These are phyloP conservation scores for Phyllotreta cruciferae DNA, from an alignment of 2,888 invertebrate species.

Conservation along the genomic window DNA sequence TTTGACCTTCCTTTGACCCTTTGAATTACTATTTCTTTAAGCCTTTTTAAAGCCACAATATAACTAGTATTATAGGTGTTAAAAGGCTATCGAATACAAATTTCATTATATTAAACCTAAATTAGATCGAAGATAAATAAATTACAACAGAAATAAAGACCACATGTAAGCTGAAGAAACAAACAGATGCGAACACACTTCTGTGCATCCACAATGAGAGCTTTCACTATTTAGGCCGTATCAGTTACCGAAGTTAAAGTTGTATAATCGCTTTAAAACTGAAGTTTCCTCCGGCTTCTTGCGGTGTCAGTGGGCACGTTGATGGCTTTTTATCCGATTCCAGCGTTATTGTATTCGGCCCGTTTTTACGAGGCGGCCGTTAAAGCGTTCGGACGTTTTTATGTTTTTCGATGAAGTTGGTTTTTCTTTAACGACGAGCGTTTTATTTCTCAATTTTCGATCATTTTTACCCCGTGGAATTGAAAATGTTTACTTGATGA, in stretches of 20 bases:
- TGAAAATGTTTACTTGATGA: too few relatives aligned
- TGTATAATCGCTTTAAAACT: neutral
- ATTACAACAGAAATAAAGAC: constrained; percentile 16
- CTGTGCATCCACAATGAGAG: constrained; percentile 7
- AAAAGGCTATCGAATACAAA: neutral
- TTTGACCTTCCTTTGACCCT: too few relatives aligned
- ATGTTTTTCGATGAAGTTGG: constrained; percentile 22
- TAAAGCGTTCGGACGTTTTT: constrained; percentile 13
- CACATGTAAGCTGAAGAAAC: constrained; percentile 19
- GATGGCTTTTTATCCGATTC: constrained; percentile 15
- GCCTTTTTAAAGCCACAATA: too few relatives aligned
- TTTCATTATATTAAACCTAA: constrained; percentile 14
- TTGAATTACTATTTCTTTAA: too few relatives aligned
- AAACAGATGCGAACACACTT: constrained; percentile 25
- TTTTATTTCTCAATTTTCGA: neutral
- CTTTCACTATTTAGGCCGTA: constrained; percentile 8
- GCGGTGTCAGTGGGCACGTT: constrained; percentile 19
- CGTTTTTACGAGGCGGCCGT: constrained; percentile 3
- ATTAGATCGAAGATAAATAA: constrained; percentile 22
- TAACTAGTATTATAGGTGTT: neutral
- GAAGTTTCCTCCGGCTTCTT: constrained; percentile 10
- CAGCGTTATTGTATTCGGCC: constrained; percentile 10
- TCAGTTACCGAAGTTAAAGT: neutral
- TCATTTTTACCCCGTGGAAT: neutral
- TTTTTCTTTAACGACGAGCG: constrained; percentile 15